These are phyloP conservation scores for Mercenaria mercenaria DNA, from an alignment of 1,140 invertebrate species.

Conservation along the genomic window DNA sequence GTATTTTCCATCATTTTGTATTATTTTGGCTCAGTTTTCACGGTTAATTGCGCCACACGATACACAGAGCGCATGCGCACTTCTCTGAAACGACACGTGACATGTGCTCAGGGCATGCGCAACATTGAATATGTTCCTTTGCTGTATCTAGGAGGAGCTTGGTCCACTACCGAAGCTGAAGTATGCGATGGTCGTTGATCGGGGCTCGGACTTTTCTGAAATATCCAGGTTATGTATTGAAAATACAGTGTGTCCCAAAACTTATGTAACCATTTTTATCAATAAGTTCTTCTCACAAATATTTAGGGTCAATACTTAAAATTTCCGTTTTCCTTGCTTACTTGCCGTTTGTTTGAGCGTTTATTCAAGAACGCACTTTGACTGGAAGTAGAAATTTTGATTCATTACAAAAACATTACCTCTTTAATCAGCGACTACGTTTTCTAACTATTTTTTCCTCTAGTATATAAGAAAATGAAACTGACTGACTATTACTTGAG, in stretches of 20 bases:
- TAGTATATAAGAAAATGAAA: no score
- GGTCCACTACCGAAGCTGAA: conserved; percentile 46
- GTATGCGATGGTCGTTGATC: conserved; percentile 59
- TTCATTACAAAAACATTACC: not conserved
- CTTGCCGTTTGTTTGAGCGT: conserved; percentile 10
- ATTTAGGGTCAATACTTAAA: conserved; percentile 8
- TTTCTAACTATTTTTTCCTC: no score
- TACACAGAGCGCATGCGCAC: conserved; percentile 5
- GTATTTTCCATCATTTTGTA: no score
- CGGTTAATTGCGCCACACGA: not conserved
- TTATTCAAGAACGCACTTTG: conserved; percentile 65
- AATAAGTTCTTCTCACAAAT: conserved; percentile 5
- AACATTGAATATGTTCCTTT: conserved; percentile 40
- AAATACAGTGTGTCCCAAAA: conserved; percentile 33
- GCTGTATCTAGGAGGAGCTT: conserved; percentile 46
- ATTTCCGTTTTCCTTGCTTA: conserved; percentile 18
- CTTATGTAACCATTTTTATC: conserved; percentile 2
- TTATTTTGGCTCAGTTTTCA: not conserved
- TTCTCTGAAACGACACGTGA: not conserved
- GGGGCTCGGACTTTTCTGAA: conserved; percentile 57
- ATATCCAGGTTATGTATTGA: conserved; percentile 56
- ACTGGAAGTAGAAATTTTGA: conserved; percentile 64
- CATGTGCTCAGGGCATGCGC: conserved; percentile 54
- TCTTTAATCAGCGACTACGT: conserved; percentile 22
- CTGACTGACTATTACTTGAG: no score